A percentile compares a stretch with the other conserved stretches of the same genome.
phyloP scores from a whole-genome alignment of 2,113 vertebrate genomes.

The Elephas maximus region DNA sequence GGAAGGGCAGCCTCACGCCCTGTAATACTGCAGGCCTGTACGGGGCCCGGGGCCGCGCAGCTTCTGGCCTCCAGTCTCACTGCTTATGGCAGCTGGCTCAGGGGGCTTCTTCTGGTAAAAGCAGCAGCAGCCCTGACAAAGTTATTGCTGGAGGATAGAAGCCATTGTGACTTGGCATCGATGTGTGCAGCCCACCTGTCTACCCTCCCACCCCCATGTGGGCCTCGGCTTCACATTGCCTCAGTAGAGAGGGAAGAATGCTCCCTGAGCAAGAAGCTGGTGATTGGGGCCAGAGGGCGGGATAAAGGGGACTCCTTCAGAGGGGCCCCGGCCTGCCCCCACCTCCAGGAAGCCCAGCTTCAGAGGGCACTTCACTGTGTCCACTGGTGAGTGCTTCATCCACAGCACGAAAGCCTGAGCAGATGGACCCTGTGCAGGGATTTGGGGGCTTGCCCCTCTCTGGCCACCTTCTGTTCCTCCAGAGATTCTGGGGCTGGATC shows the following conservation, averaged over 20 bases:
- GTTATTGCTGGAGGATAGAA: slow-evolving; percentile 62
- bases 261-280: slow-evolving; percentile 77
- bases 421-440: not conserved
- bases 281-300: not conserved
- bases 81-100: not conserved
- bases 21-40: slow-evolving; percentile 10
- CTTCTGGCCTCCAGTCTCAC: not conserved
- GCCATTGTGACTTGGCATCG: not conserved
- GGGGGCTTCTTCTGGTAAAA: not conserved
- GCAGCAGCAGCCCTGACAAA: not conserved
- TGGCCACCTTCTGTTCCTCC: not conserved
- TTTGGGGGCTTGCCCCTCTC: not conserved
- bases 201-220: not conserved
- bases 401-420: slow-evolving; percentile 41
- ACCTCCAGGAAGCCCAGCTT: not conserved
- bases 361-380: not conserved
- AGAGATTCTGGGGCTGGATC: not conserved
- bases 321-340: not conserved
- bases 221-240: not conserved
- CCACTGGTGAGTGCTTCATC: not conserved
- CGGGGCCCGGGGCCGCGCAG: not conserved
- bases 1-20: not conserved
- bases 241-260: not conserved
- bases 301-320: not conserved
- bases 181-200: not conserved